phyloP scores from a whole-genome alignment of 64 coral and sea anemone genomes.

The Porites australiensis region DNA sequence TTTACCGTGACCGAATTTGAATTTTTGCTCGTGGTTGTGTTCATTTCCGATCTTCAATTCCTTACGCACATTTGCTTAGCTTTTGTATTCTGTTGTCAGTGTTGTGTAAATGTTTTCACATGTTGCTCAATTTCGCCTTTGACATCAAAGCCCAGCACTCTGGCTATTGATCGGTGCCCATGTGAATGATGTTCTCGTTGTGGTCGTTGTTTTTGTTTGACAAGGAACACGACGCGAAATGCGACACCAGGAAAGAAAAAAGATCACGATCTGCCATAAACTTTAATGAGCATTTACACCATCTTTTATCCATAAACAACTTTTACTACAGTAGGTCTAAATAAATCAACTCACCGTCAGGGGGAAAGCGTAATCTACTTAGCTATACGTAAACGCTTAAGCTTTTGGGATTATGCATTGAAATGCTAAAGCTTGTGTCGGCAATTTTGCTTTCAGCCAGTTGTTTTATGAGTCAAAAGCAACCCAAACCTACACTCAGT shows the following conservation, averaged over 20 bases:
- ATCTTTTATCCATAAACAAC: neutral
- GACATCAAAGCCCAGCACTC: neutral
- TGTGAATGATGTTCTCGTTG: neutral
- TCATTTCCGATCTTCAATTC: constrained; percentile 2
- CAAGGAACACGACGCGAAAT: neutral
- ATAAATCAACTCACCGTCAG: neutral
- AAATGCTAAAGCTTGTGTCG: neutral
- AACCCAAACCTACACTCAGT: constrained; percentile 99
- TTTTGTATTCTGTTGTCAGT: constrained; percentile 24
- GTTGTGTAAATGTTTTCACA: constrained; percentile 16
- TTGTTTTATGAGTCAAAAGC: constrained; percentile 99
- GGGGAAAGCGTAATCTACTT: neutral
- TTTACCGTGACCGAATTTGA: neutral
- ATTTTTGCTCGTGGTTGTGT: neutral
- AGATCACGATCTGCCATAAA: no score
- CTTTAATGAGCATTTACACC: neutral
- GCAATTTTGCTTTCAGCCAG: constrained; percentile 76
- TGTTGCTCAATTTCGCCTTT: neutral
- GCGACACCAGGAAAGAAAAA: no score
- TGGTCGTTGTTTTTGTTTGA: no score
- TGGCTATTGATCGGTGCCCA: neutral
- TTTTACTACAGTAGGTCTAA: neutral
- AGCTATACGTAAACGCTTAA: no score
- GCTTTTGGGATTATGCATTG: no score
- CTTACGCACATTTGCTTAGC: neutral